phyloP scores from a whole-genome alignment of 2,888 invertebrate genomes.

The Calameuta pallipes region DNA sequence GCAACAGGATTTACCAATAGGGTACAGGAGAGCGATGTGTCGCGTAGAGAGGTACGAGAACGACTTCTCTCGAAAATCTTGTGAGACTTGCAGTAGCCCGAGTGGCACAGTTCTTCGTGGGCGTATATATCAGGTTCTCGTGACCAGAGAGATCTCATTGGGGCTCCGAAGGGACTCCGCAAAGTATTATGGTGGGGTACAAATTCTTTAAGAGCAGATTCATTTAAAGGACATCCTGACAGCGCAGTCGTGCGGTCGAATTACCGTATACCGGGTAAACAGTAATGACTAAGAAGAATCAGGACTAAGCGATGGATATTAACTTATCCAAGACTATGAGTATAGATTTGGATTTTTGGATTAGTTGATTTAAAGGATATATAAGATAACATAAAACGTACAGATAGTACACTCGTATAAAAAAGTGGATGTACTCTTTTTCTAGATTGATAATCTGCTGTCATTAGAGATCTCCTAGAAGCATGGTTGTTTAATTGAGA shows the following conservation, averaged over 20 bases:
- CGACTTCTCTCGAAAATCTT: conserved; percentile 40
- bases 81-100: conserved; percentile 7
- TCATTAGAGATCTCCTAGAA: neutral
- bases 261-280: conserved; percentile 1
- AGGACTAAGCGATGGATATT: neutral
- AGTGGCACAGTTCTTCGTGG: conserved; percentile 36
- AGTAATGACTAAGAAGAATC: neutral
- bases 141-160: neutral
- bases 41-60: conserved; percentile 44
- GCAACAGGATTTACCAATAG: conserved; percentile 33
- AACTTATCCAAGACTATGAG: neutral
- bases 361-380: neutral
- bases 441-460: neutral
- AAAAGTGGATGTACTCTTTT: neutral
- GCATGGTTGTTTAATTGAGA: neutral
- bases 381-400: neutral
- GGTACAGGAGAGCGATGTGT: conserved; percentile 33
- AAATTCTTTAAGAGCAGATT: neutral
- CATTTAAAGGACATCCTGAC: neutral
- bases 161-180: neutral
- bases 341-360: neutral
- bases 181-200: neutral
- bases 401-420: neutral
- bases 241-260: neutral
- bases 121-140: conserved; percentile 26